Evolutionary conservation across 2,888 invertebrate genomes (phyloP), one percentile per base, ranked within the genome.

Genomic region (Acheta domesticus): DNA sequence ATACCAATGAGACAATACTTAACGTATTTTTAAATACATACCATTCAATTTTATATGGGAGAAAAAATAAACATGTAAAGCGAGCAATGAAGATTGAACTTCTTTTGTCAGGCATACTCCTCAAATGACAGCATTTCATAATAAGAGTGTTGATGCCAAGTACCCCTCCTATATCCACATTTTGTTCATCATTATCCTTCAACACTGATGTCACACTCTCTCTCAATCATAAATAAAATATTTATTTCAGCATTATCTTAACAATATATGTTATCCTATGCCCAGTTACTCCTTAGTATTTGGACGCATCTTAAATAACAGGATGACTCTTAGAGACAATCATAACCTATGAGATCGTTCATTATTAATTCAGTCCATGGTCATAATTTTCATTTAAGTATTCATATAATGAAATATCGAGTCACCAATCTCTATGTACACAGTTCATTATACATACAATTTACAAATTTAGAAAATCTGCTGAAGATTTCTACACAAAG

Each of bases 201-300:
- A 62, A 62, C 36, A n/a, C 16, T 62, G 16, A 62, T 62, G 16
- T 62, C 62, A 62, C 62, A 8, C n/a, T 36, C 36, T 5, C 36
- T 36, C 36, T 36, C 36, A 36, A 62, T 4, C n/a, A 62, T 62
- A 62, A 62, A 62, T 62, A 62, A 62, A 62, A 62, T 62, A 62
- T 62, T 62, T 62, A 12, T 62, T n/a, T 62, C 62, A 62, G 62
- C 62, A 62, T 62, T 62, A 62, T 62, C n/a, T 62, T 62, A 62
- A 62, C 62, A 62, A 62, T 62, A 62, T 62, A 62, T 62, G 14
- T 62, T n/a, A 62, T 62, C 62, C 62, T 19, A 19, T 19, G 62
- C n/a, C n/a, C 14, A 62, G 16, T 62, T 62, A 62, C n/a, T 62
- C 62, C 62, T 16, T n/a, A 62, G 62, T 19, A 62, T 4, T 62